A percentile compares a stretch with the other conserved stretches of the same genome.
phyloP scores from a whole-genome alignment of 2,797 vertebrate genomes.

The Onychomys arenicola region DNA sequence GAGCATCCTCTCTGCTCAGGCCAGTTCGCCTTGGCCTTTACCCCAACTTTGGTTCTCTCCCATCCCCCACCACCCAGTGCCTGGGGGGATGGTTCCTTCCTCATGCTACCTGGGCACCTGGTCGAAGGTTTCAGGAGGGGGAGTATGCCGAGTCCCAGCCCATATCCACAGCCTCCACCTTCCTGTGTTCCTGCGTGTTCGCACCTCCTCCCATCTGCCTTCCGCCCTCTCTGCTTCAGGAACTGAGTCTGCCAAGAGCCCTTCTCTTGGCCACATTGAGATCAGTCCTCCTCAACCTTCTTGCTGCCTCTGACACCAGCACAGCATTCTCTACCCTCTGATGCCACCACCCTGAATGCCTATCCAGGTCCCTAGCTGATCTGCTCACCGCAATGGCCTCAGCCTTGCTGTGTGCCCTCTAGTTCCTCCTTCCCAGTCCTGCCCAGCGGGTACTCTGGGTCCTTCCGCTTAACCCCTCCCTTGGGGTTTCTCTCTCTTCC shows the following conservation, averaged over 20 bases:
- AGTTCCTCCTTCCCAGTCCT: neutral
- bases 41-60: neutral
- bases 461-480: neutral
- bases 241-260: slow-evolving; percentile 76
- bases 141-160: slow-evolving; percentile 25
- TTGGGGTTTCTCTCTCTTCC: neutral
- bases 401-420: neutral
- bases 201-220: slow-evolving; percentile 80
- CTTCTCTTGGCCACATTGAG: slow-evolving; percentile 47
- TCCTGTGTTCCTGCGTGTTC: slow-evolving; percentile 60
- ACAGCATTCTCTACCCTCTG: neutral
- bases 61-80: neutral
- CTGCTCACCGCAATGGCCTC: neutral
- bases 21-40: neutral
- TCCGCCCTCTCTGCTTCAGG: slow-evolving; percentile 71
- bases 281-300: neutral
- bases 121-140: slow-evolving; percentile 32
- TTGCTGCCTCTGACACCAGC: neutral
- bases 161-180: slow-evolving; percentile 65
- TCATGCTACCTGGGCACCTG: neutral
- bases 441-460: neutral
- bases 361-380: neutral
- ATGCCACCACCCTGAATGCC: neutral
- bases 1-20: neutral
- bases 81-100: neutral